A percentile compares a stretch with the other conserved stretches of the same genome.
Evolutionary conservation across 2,888 invertebrate species (phyloP).

Genomic region (Stegophylla sp.): DNA sequence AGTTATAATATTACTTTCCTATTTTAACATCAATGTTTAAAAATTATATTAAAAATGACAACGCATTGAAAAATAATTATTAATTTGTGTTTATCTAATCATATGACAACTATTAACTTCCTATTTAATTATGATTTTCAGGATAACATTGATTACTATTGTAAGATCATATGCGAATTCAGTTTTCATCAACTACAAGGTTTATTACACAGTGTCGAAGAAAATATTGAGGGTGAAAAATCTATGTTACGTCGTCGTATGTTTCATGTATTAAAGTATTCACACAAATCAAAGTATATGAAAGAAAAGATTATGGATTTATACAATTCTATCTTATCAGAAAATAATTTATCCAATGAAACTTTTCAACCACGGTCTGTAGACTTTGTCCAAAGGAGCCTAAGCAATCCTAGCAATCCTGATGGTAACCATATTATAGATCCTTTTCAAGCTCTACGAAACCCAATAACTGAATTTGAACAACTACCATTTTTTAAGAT

Average conservation of each 20-base stretch:
- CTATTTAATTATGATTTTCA: slow-evolving; percentile 11
- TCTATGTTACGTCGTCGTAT: slow-evolving; percentile 29
- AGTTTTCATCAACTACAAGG: slow-evolving; percentile 24
- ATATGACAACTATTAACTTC: too few species aligned
- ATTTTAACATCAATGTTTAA: too few species aligned
- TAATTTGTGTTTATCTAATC: too few species aligned
- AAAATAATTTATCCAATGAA: neutral
- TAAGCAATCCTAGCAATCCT: too few species aligned
- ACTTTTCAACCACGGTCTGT: too few species aligned
- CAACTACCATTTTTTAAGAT: slow-evolving; percentile 32
- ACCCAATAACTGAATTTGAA: slow-evolving; percentile 7
- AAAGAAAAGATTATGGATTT: slow-evolving; percentile 40
- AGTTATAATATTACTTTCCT: too few species aligned
- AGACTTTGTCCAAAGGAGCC: too few species aligned
- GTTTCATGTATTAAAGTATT: slow-evolving; percentile 9
- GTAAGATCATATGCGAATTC: slow-evolving; percentile 38
- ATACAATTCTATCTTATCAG: slow-evolving; percentile 12
- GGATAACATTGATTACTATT: slow-evolving; percentile 36
- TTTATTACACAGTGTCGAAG: slow-evolving; percentile 26
- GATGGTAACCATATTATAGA: neutral
- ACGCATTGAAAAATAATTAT: too few species aligned
- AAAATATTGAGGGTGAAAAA: slow-evolving; percentile 34
- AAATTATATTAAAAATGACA: too few species aligned
- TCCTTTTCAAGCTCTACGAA: neutral
- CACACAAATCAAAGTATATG: slow-evolving; percentile 8